Conservation (phyloP, 2,888 invertebrate species). For the Rambutsinella grinnellia region DNA sequence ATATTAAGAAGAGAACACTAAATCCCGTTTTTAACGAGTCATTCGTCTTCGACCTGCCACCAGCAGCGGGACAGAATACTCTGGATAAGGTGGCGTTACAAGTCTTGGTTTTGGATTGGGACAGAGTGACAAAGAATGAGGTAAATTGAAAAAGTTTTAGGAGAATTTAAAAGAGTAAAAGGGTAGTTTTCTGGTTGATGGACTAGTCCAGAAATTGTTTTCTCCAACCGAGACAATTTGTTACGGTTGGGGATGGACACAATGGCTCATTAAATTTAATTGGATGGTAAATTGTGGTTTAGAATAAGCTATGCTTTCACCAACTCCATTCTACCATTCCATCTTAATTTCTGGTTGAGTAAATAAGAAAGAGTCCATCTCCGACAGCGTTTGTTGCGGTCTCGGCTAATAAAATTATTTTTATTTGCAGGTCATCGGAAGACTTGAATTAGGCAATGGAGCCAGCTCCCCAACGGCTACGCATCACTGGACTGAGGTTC, state of each 20-base stretch:
- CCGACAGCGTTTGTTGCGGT: conserved; percentile 64
- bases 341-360: background rate
- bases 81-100: conserved; percentile 88
- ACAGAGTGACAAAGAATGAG: conserved; percentile 98
- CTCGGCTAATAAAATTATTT: too few species aligned
- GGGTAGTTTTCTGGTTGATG: too few species aligned
- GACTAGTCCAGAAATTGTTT: too few species aligned
- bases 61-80: conserved; percentile 70
- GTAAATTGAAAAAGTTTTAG: conserved; percentile 70
- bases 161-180: background rate
- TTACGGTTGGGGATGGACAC: conserved; percentile 33
- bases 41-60: conserved; percentile 96
- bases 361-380: conserved; percentile 1
- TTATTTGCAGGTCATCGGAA: conserved; percentile 95
- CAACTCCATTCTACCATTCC: background rate
- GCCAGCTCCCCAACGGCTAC: conserved; percentile 83
- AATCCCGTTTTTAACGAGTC: conserved; percentile 99
- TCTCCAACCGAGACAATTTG: too few species aligned
- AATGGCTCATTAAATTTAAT: conserved; percentile 62
- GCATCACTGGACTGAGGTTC: conserved; percentile 98
- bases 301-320: background rate
- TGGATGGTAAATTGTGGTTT: too few species aligned
- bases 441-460: conserved; percentile 88
- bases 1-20: conserved; percentile 96
- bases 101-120: conserved; percentile 94